Evolutionary conservation across 1,140 invertebrate genomes (phyloP), one percentile per base, ranked within the genome.

Genomic region (Drosophila mojavensis): DNA sequence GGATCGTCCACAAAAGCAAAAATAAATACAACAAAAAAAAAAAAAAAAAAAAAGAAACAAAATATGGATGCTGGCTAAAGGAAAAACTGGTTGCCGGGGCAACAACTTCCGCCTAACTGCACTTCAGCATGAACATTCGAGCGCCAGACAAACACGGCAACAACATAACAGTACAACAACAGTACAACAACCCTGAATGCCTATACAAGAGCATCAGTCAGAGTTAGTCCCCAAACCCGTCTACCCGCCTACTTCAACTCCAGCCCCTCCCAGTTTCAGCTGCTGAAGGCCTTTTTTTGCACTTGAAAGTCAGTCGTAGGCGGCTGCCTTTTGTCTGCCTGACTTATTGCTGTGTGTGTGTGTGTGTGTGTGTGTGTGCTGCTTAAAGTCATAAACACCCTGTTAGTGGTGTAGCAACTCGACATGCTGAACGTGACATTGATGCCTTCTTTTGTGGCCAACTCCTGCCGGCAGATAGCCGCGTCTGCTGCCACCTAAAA

Each of bases 341-440:
- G 11, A 33, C 5, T 15, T 39, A 17, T 15, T 48, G 43, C 3
- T 58, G 54, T 64, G 36, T 63, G 33, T 56, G 24, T 28, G 33
- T 55, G 33, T 36, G 33, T 41, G 43, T 72, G 63, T 68, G 58
- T 43, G 53, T 54, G 39, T 60, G 17, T 45, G 61, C 48, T 62
- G 84, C 66, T 88, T 80, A 76, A 82, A 88, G 81, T 79, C 83
- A 73, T 91, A 88, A 86, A 88, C 89, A 79, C 79, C 84, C 91
- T 91, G 88, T 88, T 89, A 88, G 80, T 75, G 79, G 66, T 65
- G 59, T 71, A 86, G 59, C 75, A 86, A 79, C 84, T 75, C 74
- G 74, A 75, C 77, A 81, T 71, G 75, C 72, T 84, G 89, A 91
- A 91, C 89, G 89, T 91, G 89, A 91, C 89, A 91, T 91, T 91